Evolutionary conservation across 23 tunicate genomes (phyloP), one percentile per base, ranked within the genome.

Genomic region (Styela clava): DNA sequence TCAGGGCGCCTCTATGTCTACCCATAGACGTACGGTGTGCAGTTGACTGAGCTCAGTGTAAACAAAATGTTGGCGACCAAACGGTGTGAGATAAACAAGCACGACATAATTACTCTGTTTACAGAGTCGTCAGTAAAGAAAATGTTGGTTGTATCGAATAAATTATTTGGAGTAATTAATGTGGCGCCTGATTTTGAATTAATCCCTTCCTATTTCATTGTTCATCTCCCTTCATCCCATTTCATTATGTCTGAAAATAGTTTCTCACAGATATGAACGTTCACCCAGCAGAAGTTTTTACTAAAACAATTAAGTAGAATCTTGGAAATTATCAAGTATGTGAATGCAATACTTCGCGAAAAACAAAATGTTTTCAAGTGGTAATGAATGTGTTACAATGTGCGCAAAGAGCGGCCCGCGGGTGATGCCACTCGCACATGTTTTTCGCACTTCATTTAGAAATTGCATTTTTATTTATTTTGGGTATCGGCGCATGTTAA

Each of bases 191-290:
- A 52, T 44, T 44, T 21, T 21, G 65, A 18, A 76, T 23, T 76
- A 76, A 76, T 76, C 81, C 81, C 27, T 76, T 76, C 81, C 81
- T 76, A 35, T 76, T 2, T 7, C 34, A 71, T 32, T 30, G 77
- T 71, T 71, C 37, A 26, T 5, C 9, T 44, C 56, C 7, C 12
- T 5, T 44, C 56, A 44, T 12, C 56, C 56, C 56, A 44, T 5
- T 44, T 44, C 56, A 12, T 5, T 44, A 12, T 44, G 56, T 44
- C 56, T 44, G 56, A 12, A 44, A 44, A 44, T 44, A 44, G 7
- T 44, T 44, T 44, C 56, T 5, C 56, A 44, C 56, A 44, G 56
- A 44, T 44, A 5, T 12, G 12, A 44, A 44, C 12, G 56, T 44
- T 44, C 56, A 44, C 12, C 56, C 12, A 44, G 56, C 56, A 44